Evolutionary conservation across 2,888 invertebrate species (phyloP).

Genomic region (Panzeria rudis): DNA sequence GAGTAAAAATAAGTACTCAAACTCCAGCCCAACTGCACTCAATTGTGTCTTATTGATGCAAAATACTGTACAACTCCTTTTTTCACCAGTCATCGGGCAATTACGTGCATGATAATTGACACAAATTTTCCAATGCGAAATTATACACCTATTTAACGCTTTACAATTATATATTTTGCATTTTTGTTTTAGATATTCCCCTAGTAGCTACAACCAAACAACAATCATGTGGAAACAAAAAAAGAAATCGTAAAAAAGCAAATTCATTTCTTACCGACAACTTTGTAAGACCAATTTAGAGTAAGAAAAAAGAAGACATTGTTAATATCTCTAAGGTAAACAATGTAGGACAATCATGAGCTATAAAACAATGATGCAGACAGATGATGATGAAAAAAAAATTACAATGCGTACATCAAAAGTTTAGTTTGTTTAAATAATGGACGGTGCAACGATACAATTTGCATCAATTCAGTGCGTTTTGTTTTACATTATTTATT

Average conservation of each 20-base stretch:
- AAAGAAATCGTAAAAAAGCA: neutral
- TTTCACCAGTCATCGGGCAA: too few species aligned
- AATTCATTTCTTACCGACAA: slow-evolving; percentile 5
- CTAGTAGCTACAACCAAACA: neutral
- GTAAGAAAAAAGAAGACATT: slow-evolving; percentile 12
- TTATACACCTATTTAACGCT: neutral
- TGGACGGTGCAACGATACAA: slow-evolving; percentile 1
- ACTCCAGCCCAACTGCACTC: too few species aligned
- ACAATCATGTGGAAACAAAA: slow-evolving; percentile 9
- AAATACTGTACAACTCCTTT: too few species aligned
- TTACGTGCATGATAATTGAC: too few species aligned
- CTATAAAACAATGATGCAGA: slow-evolving; percentile 44
- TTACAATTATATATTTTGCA: neutral
- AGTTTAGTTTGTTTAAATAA: slow-evolving; percentile 32
- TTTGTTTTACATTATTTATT: slow-evolving; percentile 49
- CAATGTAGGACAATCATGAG: slow-evolving; percentile 44
- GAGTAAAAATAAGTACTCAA: too few species aligned
- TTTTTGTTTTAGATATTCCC: neutral
- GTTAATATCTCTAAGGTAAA: neutral
- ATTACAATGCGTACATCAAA: slow-evolving; percentile 27
- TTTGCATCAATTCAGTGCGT: neutral
- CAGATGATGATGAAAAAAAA: slow-evolving; percentile 3
- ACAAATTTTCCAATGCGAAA: too few species aligned
- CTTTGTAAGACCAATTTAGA: slow-evolving; percentile 48
- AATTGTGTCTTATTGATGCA: too few species aligned